A percentile compares a stretch with the other conserved stretches of the same genome.
phyloP scores from a whole-genome alignment of 2,888 invertebrate species.

The Cyrtodaria siliqua region DNA sequence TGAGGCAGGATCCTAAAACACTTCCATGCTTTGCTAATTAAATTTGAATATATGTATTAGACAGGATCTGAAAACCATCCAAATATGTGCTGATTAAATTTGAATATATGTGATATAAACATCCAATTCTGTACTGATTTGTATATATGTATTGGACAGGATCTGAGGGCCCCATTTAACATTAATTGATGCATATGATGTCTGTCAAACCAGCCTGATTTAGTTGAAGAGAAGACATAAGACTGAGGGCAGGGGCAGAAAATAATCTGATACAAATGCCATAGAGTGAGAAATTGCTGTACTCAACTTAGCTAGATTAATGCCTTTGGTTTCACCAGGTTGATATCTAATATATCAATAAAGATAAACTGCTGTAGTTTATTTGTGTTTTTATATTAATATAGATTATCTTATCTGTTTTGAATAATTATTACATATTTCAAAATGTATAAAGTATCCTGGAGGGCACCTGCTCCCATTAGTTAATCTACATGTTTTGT shows the following conservation, averaged over 20 bases:
- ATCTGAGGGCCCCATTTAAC: conserved; percentile 25
- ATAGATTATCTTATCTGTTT: conserved; percentile 32
- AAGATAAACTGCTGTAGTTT: conserved; percentile 38
- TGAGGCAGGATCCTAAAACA: no score
- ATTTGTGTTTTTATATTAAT: conserved; percentile 32
- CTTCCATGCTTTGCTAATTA: no score
- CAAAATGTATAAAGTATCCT: conserved; percentile 19
- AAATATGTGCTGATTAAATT: no score
- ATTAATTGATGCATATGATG: conserved; percentile 43
- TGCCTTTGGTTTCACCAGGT: conserved; percentile 24
- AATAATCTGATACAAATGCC: conserved; percentile 32
- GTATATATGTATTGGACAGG: no score
- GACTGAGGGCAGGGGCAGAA: background rate
- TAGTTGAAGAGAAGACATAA: no score
- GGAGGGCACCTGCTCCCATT: conserved; percentile 45
- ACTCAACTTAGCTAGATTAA: conserved; percentile 39
- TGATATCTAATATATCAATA: conserved; percentile 56
- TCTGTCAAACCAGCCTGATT: background rate
- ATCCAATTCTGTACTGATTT: no score
- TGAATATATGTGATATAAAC: no score
- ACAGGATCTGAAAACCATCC: no score
- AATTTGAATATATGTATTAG: no score
- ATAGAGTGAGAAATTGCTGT: conserved; percentile 41
- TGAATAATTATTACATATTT: conserved; percentile 52
- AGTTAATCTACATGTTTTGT: background rate